Evolutionary conservation across 2,113 vertebrate species (phyloP), one percentile per base, ranked within the genome.

Genomic region (Canis aureus): DNA sequence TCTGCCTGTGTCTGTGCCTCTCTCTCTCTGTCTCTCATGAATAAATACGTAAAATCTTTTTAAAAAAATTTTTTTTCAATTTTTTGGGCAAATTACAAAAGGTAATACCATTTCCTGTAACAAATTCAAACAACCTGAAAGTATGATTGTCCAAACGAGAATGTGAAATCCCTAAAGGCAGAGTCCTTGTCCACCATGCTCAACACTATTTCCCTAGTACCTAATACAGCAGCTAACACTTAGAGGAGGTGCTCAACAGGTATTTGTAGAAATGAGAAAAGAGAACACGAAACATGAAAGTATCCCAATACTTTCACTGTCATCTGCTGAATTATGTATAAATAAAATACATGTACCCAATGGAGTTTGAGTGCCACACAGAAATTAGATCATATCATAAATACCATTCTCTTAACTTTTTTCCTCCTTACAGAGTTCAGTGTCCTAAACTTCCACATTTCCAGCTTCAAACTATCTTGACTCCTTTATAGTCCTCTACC

Each of bases 81-180:
- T 81, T 89, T 59, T 83, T 93, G 82, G 27, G 66, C 69, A 81
- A 89, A 80, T 89, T 62, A 90, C 3, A 71, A 67, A 93, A 80
- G n/a, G 32, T 59, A 35, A 15, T 27, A 64, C 22, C 29, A 91
- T 79, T 89, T 92, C 71, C 25, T 89, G 1, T 59, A 89, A 94
- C 62, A 96, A 59, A 95, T 89, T 51, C 60, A 53, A 83, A 85
- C 25, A 79, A 91, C 2, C 49, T 57, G 7, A 55, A 80, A 96
- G 29, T 80, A 53, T 32, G 43, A 87, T 25, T 35, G 74, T 87
- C 25, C 49, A 84, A 95, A 91, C 13, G 76, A 74, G 57, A 93
- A 88, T 7, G 73, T 67, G 88, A 91, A 53, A 29, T 94, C 32
- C 32, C 32, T 67, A 49, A 67, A 95, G 57, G 64, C 22, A 32